A percentile compares a stretch with the other conserved stretches of the same genome.
Evolutionary conservation across 92 coral and sea anemone species (phyloP).

Genomic region (Palythoa grandis): DNA sequence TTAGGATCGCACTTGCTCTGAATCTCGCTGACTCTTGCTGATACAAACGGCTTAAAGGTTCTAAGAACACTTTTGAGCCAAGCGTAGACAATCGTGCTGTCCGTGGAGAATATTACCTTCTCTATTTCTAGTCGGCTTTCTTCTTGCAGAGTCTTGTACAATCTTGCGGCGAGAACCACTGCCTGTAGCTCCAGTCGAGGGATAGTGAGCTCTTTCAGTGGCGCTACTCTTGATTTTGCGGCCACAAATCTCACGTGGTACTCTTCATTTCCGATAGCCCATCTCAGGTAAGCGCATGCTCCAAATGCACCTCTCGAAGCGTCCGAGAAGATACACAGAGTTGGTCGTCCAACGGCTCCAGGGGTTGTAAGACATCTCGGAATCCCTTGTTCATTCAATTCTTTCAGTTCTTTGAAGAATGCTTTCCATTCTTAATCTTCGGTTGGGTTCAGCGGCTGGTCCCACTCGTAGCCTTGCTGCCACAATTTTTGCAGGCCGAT

Average conservation of each 20-base stretch:
- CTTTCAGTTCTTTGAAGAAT: conserved; percentile 48
- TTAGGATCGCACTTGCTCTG: conserved; percentile 63
- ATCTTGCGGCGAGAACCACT: conserved; percentile 44
- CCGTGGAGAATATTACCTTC: conserved; percentile 44
- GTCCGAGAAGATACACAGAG: no score
- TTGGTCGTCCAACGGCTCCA: not conserved
- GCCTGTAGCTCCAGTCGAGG: conserved; percentile 62
- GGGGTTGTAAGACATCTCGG: not conserved
- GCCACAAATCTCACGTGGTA: conserved; percentile 46
- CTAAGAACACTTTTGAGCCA: conserved; percentile 60
- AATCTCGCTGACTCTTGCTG: conserved; percentile 63
- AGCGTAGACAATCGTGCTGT: conserved; percentile 55
- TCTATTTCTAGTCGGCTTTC: conserved; percentile 51
- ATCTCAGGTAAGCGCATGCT: conserved; percentile 61
- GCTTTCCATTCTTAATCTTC: conserved; percentile 29
- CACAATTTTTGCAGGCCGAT: conserved; percentile 47
- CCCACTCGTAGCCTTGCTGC: conserved; percentile 50
- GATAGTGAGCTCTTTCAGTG: conserved; percentile 51
- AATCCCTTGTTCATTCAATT: conserved; percentile 31
- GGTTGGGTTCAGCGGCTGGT: conserved; percentile 10
- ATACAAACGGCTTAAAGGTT: conserved; percentile 58
- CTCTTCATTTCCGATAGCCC: conserved; percentile 26
- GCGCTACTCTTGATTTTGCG: conserved; percentile 63
- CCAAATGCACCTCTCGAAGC: no score
- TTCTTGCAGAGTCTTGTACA: conserved; percentile 46